A percentile compares a stretch with the other conserved stretches of the same genome.
These are phyloP conservation scores for Emys orbicularis DNA, from an alignment of 2,797 vertebrate species.

Conservation along the genomic window DNA sequence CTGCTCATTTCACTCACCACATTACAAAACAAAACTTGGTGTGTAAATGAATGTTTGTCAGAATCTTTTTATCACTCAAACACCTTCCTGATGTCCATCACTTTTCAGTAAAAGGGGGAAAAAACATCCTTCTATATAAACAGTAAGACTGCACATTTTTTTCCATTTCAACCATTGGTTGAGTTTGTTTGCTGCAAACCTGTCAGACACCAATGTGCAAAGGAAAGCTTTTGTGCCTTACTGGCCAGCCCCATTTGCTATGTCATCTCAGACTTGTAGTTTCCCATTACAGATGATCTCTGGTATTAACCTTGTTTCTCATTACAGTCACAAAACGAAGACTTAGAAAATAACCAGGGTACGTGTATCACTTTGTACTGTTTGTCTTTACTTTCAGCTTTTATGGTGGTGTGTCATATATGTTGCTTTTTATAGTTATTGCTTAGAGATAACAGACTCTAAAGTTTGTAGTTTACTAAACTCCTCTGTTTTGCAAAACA, in stretches of 20 bases:
- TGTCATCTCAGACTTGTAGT: conserved; percentile 42
- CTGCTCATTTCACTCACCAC: background rate
- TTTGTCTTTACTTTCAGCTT: conserved; percentile 53
- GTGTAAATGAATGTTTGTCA: conserved; percentile 37
- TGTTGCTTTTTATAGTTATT: conserved; percentile 70
- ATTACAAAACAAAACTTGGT: conserved; percentile 5
- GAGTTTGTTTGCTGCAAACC: background rate
- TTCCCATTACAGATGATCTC: conserved; percentile 47
- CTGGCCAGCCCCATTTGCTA: conserved; percentile 43
- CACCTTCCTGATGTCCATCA: conserved; percentile 23
- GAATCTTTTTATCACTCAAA: conserved; percentile 60
- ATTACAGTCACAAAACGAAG: background rate
- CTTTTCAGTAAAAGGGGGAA: conserved; percentile 13
- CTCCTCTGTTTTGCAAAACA: conserved; percentile 23
- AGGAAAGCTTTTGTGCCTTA: conserved; percentile 68
- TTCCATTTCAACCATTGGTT: conserved; percentile 29
- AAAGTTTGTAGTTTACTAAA: conserved; percentile 56
- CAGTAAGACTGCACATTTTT: background rate
- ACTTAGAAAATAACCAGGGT: conserved; percentile 31
- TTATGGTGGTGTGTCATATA: conserved; percentile 66
- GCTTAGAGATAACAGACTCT: conserved; percentile 71
- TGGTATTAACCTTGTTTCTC: conserved; percentile 55
- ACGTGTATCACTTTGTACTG: conserved; percentile 42
- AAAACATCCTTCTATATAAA: conserved; percentile 26
- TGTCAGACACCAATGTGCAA: background rate